Percentiles rank a stretch among this genome's conserved stretches.
phyloP scores from a whole-genome alignment of 2,113 vertebrate genomes.

The Anas platyrhynchos region DNA sequence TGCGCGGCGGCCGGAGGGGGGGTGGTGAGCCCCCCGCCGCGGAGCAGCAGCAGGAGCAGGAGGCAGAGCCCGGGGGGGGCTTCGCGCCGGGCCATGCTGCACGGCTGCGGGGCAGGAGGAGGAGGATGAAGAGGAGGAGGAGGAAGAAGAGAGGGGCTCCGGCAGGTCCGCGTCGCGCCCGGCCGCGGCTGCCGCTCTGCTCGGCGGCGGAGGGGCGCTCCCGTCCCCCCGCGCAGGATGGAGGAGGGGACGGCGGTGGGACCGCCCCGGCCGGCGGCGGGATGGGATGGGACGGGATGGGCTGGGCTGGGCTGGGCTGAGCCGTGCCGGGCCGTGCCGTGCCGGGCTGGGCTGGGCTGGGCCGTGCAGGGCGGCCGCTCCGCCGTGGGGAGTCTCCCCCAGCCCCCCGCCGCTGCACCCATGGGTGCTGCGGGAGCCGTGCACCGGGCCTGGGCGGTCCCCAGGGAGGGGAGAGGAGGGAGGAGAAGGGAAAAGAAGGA shows the following conservation, averaged over 20 bases:
- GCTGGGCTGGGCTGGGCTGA: too few species aligned
- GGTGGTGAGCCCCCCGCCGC: slow-evolving; percentile 47
- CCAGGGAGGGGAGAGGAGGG: too few species aligned
- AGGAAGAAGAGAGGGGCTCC: not conserved
- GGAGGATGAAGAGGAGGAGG: not conserved
- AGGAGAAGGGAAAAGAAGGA: not conserved
- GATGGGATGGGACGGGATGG: not conserved
- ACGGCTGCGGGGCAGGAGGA: not conserved
- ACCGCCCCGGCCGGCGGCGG: slow-evolving; percentile 15
- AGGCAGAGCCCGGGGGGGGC: not conserved
- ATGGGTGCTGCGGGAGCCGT: not conserved
- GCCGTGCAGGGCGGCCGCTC: too few species aligned
- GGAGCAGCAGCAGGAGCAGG: slow-evolving; percentile 18
- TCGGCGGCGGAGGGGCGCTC: not conserved
- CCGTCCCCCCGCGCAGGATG: not conserved
- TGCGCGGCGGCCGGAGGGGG: slow-evolving; percentile 28
- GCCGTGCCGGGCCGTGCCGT: too few species aligned
- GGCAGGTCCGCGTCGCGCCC: not conserved
- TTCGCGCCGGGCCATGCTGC: slow-evolving; percentile 55
- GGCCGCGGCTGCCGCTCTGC: not conserved
- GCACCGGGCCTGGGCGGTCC: accelerated
- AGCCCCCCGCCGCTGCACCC: too few species aligned
- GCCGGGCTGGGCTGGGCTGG: too few species aligned
- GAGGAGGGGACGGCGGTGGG: slow-evolving; percentile 41
- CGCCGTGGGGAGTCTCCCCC: too few species aligned